phyloP scores from a whole-genome alignment of 2,888 invertebrate genomes.

The Steinernema carpocapsae region DNA sequence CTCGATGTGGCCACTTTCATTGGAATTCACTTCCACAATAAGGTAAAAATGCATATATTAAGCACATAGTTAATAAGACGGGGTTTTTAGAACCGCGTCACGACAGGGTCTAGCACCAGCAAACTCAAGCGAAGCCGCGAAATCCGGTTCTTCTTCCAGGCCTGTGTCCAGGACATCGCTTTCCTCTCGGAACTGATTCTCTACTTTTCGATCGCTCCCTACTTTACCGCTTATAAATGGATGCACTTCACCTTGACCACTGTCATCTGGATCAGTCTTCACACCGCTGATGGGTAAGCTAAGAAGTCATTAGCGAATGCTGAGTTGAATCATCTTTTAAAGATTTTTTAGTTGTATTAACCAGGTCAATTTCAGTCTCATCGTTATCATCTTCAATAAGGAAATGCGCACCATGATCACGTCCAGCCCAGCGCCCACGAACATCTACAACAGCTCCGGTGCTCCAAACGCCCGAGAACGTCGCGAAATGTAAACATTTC shows the following conservation, averaged over 20 bases:
- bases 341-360: background rate
- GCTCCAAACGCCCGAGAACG: no score
- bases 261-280: background rate
- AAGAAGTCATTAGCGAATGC: background rate
- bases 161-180: background rate
- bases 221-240: background rate
- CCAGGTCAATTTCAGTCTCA: background rate
- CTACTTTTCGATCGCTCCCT: conserved; percentile 19
- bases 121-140: conserved; percentile 5
- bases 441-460: background rate
- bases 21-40: conserved; percentile 12
- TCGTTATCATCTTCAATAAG: conserved; percentile 10
- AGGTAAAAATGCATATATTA: background rate
- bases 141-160: conserved; percentile 22
- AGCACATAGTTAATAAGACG: background rate
- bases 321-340: background rate
- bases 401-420: background rate
- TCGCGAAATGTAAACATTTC: no score
- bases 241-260: background rate
- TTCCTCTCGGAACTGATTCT: conserved; percentile 7
- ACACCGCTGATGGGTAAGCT: conserved; percentile 13
- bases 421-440: background rate
- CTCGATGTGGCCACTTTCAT: background rate
- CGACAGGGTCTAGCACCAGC: background rate
- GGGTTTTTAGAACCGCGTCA: background rate